These are phyloP conservation scores for Miichthys miiuy DNA, from an alignment of 2,797 vertebrate species.

Conservation along the genomic window DNA sequence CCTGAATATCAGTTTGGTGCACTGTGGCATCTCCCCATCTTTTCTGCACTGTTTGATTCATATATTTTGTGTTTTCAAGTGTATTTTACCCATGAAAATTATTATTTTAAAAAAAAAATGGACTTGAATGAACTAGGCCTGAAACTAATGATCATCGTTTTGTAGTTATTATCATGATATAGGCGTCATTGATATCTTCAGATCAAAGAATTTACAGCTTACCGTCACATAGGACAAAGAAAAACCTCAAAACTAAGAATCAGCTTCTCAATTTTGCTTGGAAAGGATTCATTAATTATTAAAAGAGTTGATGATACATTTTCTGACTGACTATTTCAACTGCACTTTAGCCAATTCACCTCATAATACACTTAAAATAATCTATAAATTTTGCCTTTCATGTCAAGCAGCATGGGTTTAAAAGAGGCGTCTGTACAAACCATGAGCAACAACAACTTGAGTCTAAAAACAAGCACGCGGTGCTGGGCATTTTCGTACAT, in stretches of 20 bases:
- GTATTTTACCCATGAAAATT: not conserved
- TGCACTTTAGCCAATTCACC: not conserved
- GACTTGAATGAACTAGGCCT: no score
- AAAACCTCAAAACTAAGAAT: no score
- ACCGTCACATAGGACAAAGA: no score
- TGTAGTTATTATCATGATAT: no score
- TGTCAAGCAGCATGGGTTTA: not conserved
- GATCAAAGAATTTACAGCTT: not conserved
- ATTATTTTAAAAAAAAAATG: no score
- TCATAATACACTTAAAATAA: not conserved
- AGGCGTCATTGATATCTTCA: not conserved
- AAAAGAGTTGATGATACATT: not conserved
- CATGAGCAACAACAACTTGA: conserved; percentile 1
- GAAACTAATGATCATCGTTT: no score
- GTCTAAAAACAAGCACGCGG: not conserved
- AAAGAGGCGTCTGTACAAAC: not conserved
- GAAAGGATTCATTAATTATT: no score
- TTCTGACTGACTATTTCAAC: no score
- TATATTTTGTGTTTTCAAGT: not conserved
- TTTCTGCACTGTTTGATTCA: not conserved
- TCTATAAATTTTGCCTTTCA: not conserved
- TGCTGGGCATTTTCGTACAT: conserved; percentile 84
- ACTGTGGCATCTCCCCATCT: not conserved
- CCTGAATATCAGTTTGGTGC: not conserved
- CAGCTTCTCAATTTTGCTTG: no score